Base-by-base conservation (phyloP, 1,140 invertebrate species). In the Zaprionus ornatus region DNA sequence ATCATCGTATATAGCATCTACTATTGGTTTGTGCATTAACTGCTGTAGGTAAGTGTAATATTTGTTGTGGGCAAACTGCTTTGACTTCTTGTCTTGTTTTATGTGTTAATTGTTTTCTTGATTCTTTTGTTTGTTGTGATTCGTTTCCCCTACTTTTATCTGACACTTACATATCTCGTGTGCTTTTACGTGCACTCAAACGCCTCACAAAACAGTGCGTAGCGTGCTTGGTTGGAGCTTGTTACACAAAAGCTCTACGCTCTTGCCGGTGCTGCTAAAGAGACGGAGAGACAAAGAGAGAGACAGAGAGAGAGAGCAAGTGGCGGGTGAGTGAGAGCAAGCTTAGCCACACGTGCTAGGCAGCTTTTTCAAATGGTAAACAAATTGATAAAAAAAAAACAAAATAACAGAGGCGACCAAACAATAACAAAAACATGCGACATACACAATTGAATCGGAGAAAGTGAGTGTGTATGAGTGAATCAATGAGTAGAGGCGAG, bases 181-280 rank as follows among this genome's bases (percentile, higher is more conserved):
- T 68, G 52, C n/a, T n/a, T 80, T 79, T 35, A 23, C 71, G 83
- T 86, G 83, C 79, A 86, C 40, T 45, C 68, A 74, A 74, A 77
- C 76, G 77, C 69, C 75, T 68, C 55, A 71, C 65, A 60, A 25
- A 25, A 56, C 67, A 64, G 83, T 82, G 83, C 77, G 69, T 80
- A 65, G 79, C 72, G 82, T 86, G 82, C 83, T 80, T 77, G 52
- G 52, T 42, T 61, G 37, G 48, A 79, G 77, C 79, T 86, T 74
- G 56, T 17, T 21, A 52, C 27, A 42, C 42, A 73, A 86, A 86
- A 87, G 83, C 77, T 86, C 55, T 55, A 60, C 74, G 79, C 79
- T 80, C 71, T 75, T 80, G 65, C 59, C 63, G 82, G 82, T 85
- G 82, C 79, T 86, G 80, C 79, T 85, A 79, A 68, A 85, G 82